These are phyloP conservation scores for Lobophora halterata DNA, from an alignment of 2,888 invertebrate species.

Conservation along the genomic window DNA sequence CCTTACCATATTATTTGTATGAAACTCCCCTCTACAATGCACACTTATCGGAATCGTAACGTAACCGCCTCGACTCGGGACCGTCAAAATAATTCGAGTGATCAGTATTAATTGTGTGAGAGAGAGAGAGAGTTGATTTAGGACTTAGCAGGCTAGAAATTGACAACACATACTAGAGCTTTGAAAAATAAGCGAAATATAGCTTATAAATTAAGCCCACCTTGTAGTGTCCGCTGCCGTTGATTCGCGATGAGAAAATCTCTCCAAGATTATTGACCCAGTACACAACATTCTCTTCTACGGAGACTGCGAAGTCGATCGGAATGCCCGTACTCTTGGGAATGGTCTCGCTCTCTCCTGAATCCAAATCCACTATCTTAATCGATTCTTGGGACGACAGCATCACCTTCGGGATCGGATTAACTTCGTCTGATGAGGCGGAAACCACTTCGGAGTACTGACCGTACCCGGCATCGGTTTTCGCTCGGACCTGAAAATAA, in stretches of 20 bases:
- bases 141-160: too few relatives aligned
- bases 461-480: slow-evolving; percentile 89
- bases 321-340: slow-evolving; percentile 85
- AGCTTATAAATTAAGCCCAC: too few relatives aligned
- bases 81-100: too few relatives aligned
- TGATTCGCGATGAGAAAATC: slow-evolving; percentile 82
- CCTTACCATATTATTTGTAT: too few relatives aligned
- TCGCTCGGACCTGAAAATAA: slow-evolving; percentile 87
- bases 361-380: slow-evolving; percentile 88
- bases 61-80: too few relatives aligned
- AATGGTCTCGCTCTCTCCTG: slow-evolving; percentile 81
- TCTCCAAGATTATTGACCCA: slow-evolving; percentile 92
- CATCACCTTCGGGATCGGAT: slow-evolving; percentile 89
- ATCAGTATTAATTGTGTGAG: too few relatives aligned
- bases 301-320: slow-evolving; percentile 84
- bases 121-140: too few relatives aligned
- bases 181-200: too few relatives aligned
- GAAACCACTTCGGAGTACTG: slow-evolving; percentile 83
- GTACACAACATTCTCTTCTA: slow-evolving; percentile 86
- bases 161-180: too few relatives aligned
- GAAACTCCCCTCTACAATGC: too few relatives aligned
- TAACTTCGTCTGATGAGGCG: slow-evolving; percentile 83
- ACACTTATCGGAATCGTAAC: too few relatives aligned
- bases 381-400: slow-evolving; percentile 87
- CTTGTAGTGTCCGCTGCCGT: slow-evolving; percentile 75